Base-by-base conservation (phyloP, 2,888 invertebrate genomes). In the Dynastes maya region DNA sequence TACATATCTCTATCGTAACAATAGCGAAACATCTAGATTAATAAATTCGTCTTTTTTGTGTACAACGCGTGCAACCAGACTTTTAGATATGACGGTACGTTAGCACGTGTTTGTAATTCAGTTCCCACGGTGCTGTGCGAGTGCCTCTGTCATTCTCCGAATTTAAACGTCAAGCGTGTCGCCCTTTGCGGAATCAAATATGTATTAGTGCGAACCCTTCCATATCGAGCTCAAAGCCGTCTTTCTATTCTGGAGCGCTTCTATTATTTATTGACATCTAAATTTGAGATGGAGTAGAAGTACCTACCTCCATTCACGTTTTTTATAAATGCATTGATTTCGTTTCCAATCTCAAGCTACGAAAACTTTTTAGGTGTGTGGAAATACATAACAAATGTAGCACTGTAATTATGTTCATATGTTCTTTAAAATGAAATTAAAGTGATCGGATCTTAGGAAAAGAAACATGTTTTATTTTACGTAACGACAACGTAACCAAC, bases 221-320 rank as follows among this genome's bases (percentile, higher is more conserved):
- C 82, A 82, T 81, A 83, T 84, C 83, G 83, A 83, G 82, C 82
- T 82, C 82, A 83, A 82, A 84, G 83, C 84, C 83, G 84, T 82
- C 83, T 84, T 83, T 84, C 82, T 83, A 82, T 81, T 81, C 77
- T 79, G 64, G 81, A 80, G 81, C 80, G 82, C 81, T 80, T 83
- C 82, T 81, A 84, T 85, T 85, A 85, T 85, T 84, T 84, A 84
- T 84, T 84, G 84, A 84, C 84, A 82, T 82, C 83, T 82, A 82
- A 83, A 84, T 82, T 83, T 37, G 72, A 72, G 72, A 72, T 72
- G 58, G 70, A 53, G 70, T 16, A 32, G 22, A 72, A 58, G 72
- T 58, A 58, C 72, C 58, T 55, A 67, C 67, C 22, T 49, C 32
- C 27, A 32, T 29, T 13, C 27, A 32, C 63, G 11, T 45, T 58